Conservation (phyloP, 2,113 vertebrate species). For the Epinephelus fuscoguttatus region DNA sequence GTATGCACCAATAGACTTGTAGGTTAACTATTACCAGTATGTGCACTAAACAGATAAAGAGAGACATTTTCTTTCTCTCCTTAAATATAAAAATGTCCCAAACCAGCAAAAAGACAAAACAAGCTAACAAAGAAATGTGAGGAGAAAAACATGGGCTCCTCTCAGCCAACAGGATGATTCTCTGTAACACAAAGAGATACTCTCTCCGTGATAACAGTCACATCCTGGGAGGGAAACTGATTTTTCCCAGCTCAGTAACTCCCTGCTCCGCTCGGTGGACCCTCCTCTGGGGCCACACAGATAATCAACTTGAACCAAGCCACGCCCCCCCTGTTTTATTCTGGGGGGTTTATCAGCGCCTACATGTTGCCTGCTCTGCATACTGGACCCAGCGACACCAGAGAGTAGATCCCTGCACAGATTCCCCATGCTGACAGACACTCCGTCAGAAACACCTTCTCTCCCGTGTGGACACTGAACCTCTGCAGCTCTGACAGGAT, state of each 20-base stretch:
- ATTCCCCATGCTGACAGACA: slow-evolving; percentile 62
- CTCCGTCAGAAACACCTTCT: not conserved
- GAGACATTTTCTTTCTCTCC: too few relatives aligned
- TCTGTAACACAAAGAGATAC: slow-evolving; percentile 39
- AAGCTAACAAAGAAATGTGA: not conserved
- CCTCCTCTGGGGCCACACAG: slow-evolving; percentile 49
- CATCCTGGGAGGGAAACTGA: slow-evolving; percentile 22
- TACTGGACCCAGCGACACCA: slow-evolving; percentile 35
- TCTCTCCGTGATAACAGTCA: slow-evolving; percentile 17
- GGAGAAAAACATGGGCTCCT: not conserved
- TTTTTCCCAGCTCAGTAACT: slow-evolving; percentile 37
- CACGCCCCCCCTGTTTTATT: slow-evolving; percentile 75
- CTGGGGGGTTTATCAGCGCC: slow-evolving; percentile 65
- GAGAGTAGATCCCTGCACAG: slow-evolving; percentile 6
- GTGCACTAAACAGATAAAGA: not conserved
- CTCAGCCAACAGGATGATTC: not conserved
- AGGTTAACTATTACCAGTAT: not conserved
- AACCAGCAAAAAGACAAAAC: not conserved
- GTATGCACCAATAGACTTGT: not conserved
- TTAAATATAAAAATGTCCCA: too few relatives aligned
- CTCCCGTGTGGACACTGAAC: slow-evolving; percentile 39
- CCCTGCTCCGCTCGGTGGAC: slow-evolving; percentile 41
- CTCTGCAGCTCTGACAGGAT: slow-evolving; percentile 62
- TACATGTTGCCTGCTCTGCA: slow-evolving; percentile 58
- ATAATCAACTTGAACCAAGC: slow-evolving; percentile 67